A percentile compares a stretch with the other conserved stretches of the same genome.
Conservation (phyloP, 2,888 invertebrate genomes). For the Phanerotoma sp. region DNA sequence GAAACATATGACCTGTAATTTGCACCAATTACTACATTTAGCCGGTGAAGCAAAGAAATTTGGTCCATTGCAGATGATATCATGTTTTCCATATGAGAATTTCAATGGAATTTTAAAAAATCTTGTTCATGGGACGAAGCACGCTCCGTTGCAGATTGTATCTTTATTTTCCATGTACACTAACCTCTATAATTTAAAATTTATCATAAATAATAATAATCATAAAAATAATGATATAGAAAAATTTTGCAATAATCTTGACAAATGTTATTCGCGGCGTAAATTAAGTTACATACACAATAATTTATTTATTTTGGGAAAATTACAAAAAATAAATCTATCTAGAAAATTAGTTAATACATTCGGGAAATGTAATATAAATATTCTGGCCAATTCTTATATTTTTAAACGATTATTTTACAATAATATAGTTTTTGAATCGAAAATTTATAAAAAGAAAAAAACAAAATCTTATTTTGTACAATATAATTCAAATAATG, state of each 20-base stretch:
- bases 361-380: too few species aligned
- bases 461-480: too few species aligned
- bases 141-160: slow-evolving; percentile 20
- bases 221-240: not conserved
- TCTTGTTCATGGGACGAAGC: slow-evolving; percentile 11
- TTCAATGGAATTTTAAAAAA: slow-evolving; percentile 11
- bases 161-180: not conserved
- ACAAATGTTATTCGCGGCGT: not conserved
- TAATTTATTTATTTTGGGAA: too few species aligned
- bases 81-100: slow-evolving; percentile 21
- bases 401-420: too few species aligned
- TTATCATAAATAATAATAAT: not conserved
- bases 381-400: too few species aligned
- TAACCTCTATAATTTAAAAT: not conserved
- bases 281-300: not conserved
- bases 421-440: too few species aligned
- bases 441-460: too few species aligned
- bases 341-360: too few species aligned
- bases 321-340: too few species aligned
- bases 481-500: too few species aligned
- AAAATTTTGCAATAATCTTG: not conserved
- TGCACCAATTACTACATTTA: slow-evolving; percentile 16
- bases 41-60: slow-evolving; percentile 6
- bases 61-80: slow-evolving; percentile 10
- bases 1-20: slow-evolving; percentile 9